A percentile compares a stretch with the other conserved stretches of the same genome.
These are phyloP conservation scores for Sympetrum striolatum DNA, from an alignment of 2,888 invertebrate genomes.

Conservation along the genomic window DNA sequence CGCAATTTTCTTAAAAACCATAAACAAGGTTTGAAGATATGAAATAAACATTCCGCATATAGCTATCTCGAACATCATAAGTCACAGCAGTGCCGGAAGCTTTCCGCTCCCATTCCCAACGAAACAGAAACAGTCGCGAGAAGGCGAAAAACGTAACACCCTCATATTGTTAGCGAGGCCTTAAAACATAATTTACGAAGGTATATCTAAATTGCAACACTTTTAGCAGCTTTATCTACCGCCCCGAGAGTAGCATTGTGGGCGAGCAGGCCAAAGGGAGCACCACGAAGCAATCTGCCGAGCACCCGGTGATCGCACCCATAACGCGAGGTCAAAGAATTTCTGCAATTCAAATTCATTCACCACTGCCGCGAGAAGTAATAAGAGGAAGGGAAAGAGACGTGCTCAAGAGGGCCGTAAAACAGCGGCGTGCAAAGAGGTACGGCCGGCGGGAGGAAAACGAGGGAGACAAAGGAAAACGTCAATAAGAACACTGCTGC, in stretches of 20 bases:
- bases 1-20: too few species aligned
- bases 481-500: not conserved
- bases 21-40: too few species aligned
- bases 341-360: constrained; percentile 17
- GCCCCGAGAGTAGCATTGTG: not conserved
- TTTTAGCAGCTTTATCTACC: not conserved
- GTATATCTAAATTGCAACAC: not conserved
- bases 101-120: too few species aligned
- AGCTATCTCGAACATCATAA: too few species aligned
- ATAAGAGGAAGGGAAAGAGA: not conserved
- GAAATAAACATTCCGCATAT: too few species aligned
- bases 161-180: not conserved
- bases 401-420: not conserved
- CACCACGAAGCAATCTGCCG: not conserved
- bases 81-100: too few species aligned
- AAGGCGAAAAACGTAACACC: not conserved
- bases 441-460: not conserved
- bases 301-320: not conserved
- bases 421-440: not conserved
- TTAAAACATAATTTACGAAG: not conserved
- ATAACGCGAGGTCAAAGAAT: not conserved
- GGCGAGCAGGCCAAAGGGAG: not conserved
- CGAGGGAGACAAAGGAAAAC: not conserved
- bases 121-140: not conserved
- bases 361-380: not conserved